Evolutionary conservation across 2,797 vertebrate genomes (phyloP), one percentile per base, ranked within the genome.

Genomic region (Bovichtus diacanthus): DNA sequence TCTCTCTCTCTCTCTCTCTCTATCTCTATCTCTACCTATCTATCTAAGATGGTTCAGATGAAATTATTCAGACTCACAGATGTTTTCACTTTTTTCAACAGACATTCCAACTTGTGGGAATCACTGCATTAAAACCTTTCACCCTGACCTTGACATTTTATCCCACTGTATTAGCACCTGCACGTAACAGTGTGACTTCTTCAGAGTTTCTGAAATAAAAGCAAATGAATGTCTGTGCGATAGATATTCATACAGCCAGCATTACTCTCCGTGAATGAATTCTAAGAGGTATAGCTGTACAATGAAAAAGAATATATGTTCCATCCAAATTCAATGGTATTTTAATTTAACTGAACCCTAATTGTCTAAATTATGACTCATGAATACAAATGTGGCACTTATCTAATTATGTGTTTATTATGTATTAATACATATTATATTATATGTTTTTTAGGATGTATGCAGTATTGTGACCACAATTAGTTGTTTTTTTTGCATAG

Each of bases 31-130:
- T 9, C 31, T 34, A 34, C 34, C 34, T 34, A 34, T 34, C 6
- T 9, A 34, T 31, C 31, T 34, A 34, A 34, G 6, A 18, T 44
- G 6, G 44, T 27, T 41, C 23, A 50, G 49, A 25, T 25, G 6
- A 25, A 19, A 67, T 43, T 7, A 55, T 67, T 43, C 12, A 47
- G 6, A 29, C 19, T 56, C 31, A 41, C 18, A 21, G 21, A 59
- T 5, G 38, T 34, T 29, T 39, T 67, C 3, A 51, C 2, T n/a
- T 60, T 38, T 74, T 19, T 44, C 27, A 54, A 23, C 12, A 38
- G 19, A 54, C 54, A 46, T 27, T 39, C 34, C 27, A 36, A 65
- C 16, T 27, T 39, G 10, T 59, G 69, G 58, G 13, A 73, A 73
- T 31, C 15, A 27, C 21, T 53, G 38, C 38, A 53, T 71, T 34